Evolutionary conservation across 2,113 vertebrate species (phyloP), one percentile per base, ranked within the genome.

Genomic region (Pycnonotus jocosus): DNA sequence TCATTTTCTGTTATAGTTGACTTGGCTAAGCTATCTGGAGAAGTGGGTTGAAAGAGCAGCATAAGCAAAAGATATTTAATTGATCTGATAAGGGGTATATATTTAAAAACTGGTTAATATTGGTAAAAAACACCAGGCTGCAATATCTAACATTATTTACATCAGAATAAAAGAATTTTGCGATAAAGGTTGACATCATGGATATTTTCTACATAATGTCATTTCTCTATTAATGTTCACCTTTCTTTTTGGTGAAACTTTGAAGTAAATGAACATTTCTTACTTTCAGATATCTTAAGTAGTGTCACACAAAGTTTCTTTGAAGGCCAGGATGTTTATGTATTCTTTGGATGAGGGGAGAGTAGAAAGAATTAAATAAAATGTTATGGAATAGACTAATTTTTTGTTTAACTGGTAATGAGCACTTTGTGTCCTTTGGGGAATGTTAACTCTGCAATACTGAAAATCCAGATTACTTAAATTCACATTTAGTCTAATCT

Each of bases 391-490:
- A 35, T 53, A 37, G 25, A 58, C 33, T 73, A n/a, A 31, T 88
- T 58, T 93, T 86, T 84, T 21, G 48, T 87, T 81, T 70, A 86
- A 72, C 18, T 81, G 37, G 10, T 76, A 47, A 33, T 71, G 40
- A 88, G 15, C 37, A 60, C 50, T 45, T 53, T 48, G 10, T 86
- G 51, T 81, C 31, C 65, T 86, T 90, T 45, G 50, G 19, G 27
- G 65, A 62, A 60, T 37, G 48, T 78, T 84, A 81, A 76, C 28
- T 77, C 56, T 93, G 62, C 51, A 81, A 9, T 86, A 76, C 33
- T 83, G 50, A 90, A 90, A 94, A 79, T 88, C 77, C 72, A 90
- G 57, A 84, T 95, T 96, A 93, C 35, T 90, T 82, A 68, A 88
- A 86, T 51, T 93, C 76, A 82, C 38, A 27, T 90, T 77, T 77